Percentiles rank a stretch among this genome's conserved stretches.
Evolutionary conservation across 2,113 vertebrate species (phyloP).

Genomic region (Paramisgurnus dabryanus): DNA sequence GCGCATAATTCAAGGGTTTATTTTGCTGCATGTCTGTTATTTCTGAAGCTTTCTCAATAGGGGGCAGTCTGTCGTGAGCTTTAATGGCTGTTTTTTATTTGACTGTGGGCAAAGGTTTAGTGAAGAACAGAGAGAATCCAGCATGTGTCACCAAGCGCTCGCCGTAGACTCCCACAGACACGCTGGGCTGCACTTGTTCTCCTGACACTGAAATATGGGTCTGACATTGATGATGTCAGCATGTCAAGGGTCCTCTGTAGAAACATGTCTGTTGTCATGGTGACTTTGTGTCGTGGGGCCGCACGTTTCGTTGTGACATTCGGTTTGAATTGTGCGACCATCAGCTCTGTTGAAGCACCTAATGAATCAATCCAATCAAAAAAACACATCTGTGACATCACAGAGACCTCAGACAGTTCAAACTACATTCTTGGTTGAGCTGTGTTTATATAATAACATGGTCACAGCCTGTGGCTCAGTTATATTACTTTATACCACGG

Average conservation of each 20-base stretch:
- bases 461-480: too few relatives aligned
- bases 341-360: too few relatives aligned
- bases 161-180: conserved; percentile 56
- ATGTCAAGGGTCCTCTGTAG: conserved; percentile 52
- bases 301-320: background rate
- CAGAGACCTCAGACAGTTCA: too few relatives aligned
- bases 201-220: conserved; percentile 63
- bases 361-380: too few relatives aligned
- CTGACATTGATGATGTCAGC: conserved; percentile 63
- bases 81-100: conserved; percentile 47
- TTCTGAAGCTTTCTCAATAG: conserved; percentile 43
- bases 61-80: conserved; percentile 56
- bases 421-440: too few relatives aligned
- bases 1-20: conserved; percentile 56
- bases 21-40: conserved; percentile 44
- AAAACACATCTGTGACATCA: too few relatives aligned
- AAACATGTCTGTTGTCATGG: conserved; percentile 8
- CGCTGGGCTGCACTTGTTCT: conserved; percentile 47
- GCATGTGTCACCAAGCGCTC: conserved; percentile 55
- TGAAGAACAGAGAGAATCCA: conserved; percentile 15
- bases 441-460: too few relatives aligned
- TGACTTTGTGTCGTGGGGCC: background rate
- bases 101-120: conserved; percentile 55
- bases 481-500: too few relatives aligned
- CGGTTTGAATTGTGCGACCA: too few relatives aligned